Percentiles rank a stretch among this genome's conserved stretches.
phyloP scores from a whole-genome alignment of 2,113 vertebrate genomes.

The Malurus cyaneus region DNA sequence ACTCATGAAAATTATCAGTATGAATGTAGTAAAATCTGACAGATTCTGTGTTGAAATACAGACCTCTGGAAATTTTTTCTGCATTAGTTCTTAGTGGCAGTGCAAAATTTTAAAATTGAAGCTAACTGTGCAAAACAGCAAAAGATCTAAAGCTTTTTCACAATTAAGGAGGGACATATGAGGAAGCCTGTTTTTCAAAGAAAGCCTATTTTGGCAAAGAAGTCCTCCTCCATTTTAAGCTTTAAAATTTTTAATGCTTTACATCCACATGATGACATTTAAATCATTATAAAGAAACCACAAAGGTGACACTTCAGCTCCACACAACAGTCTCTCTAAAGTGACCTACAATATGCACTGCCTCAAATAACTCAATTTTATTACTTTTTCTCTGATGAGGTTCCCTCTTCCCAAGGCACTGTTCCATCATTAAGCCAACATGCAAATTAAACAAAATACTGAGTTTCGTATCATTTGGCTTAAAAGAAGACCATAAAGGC shows the following conservation, averaged over 20 bases:
- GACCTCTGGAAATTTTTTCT: neutral
- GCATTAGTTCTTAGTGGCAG: neutral
- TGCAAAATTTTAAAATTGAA: neutral
- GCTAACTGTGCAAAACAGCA: neutral
- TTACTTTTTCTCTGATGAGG: neutral
- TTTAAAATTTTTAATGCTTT: neutral
- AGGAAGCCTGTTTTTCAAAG: neutral
- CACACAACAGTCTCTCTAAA: neutral
- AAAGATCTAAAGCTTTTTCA: neutral
- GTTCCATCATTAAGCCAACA: neutral
- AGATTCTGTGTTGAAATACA: neutral
- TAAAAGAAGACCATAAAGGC: neutral
- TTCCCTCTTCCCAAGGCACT: neutral
- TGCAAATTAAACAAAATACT: neutral
- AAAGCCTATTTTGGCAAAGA: neutral
- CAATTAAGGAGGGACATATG: neutral
- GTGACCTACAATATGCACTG: neutral
- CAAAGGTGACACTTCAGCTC: neutral
- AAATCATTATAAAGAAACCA: neutral
- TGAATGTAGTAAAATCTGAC: neutral
- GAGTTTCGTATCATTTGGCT: neutral
- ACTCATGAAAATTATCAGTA: neutral
- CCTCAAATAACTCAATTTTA: neutral
- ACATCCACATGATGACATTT: neutral
- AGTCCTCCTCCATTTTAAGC: neutral